A percentile compares a stretch with the other conserved stretches of the same genome.
These are phyloP conservation scores for Colletes collaris DNA, from an alignment of 2,888 invertebrate genomes.

Conservation along the genomic window DNA sequence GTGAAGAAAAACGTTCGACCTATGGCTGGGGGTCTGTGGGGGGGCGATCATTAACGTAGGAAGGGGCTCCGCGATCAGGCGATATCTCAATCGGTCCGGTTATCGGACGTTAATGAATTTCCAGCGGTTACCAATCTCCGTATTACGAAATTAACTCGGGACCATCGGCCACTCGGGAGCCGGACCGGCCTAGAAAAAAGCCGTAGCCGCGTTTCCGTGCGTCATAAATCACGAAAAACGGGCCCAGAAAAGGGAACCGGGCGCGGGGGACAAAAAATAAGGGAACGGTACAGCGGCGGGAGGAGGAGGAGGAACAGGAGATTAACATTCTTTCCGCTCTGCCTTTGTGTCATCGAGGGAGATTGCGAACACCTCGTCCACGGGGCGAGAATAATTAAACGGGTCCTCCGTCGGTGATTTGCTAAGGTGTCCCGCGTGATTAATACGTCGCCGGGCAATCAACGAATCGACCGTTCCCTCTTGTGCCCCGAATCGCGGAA, in stretches of 20 bases:
- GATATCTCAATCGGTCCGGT: constrained; percentile 75
- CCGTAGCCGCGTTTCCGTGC: constrained; percentile 67
- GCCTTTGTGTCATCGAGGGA: constrained; percentile 37
- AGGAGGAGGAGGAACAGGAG: constrained; percentile 42
- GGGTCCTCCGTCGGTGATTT: constrained; percentile 31
- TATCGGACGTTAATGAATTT: constrained; percentile 79
- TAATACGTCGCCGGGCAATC: constrained; percentile 12
- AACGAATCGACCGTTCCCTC: background rate
- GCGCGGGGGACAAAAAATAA: constrained; percentile 38
- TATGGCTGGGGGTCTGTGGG: constrained; percentile 33
- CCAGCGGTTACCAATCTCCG: constrained; percentile 68
- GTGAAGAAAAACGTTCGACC: constrained; percentile 64
- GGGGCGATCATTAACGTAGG: constrained; percentile 46
- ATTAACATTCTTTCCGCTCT: constrained; percentile 58
- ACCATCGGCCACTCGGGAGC: constrained; percentile 59
- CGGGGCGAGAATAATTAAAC: constrained; percentile 44
- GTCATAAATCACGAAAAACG: constrained; percentile 79
- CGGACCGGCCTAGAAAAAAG: constrained; percentile 67
- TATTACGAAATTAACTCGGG: constrained; percentile 78
- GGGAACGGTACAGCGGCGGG: constrained; percentile 36
- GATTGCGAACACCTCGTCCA: constrained; percentile 17
- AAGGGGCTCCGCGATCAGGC: constrained; percentile 56
- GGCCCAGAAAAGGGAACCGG: constrained; percentile 48
- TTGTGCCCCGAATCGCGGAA: too few relatives aligned
- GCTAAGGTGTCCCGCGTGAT: constrained; percentile 44